These are phyloP conservation scores for Strix aluco DNA, from an alignment of 2,113 vertebrate species.

Conservation along the genomic window DNA sequence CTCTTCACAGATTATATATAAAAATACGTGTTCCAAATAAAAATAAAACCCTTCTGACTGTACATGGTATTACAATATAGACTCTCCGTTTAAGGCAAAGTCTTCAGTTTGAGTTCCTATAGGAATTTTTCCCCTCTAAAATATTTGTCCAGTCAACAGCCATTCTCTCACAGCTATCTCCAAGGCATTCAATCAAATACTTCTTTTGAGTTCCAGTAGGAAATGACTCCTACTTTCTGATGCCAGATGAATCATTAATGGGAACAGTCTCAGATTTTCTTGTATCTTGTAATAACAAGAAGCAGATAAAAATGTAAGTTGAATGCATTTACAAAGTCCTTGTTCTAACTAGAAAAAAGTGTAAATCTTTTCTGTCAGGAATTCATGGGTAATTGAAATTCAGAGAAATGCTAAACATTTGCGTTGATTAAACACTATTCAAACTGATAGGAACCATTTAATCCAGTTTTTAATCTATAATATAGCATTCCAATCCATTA, in stretches of 20 bases:
- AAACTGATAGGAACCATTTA: not conserved
- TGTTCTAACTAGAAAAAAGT: not conserved
- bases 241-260: not conserved
- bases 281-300: not conserved
- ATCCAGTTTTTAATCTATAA: not conserved
- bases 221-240: not conserved
- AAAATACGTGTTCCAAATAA: not conserved
- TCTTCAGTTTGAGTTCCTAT: not conserved
- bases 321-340: not conserved
- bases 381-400: not conserved
- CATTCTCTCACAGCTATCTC: not conserved
- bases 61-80: not conserved
- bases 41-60: not conserved
- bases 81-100: not conserved
- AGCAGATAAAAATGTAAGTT: slow-evolving; percentile 4
- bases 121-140: not conserved
- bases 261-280: not conserved
- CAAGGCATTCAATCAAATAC: not conserved
- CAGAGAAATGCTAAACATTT: not conserved
- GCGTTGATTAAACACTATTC: not conserved
- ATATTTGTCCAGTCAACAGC: not conserved
- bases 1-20: not conserved
- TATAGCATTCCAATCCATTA: not conserved
- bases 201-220: not conserved
- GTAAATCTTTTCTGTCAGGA: not conserved